A percentile compares a stretch with the other conserved stretches of the same genome.
These are phyloP conservation scores for Philereme transversata DNA, from an alignment of 2,888 invertebrate species.

Conservation along the genomic window DNA sequence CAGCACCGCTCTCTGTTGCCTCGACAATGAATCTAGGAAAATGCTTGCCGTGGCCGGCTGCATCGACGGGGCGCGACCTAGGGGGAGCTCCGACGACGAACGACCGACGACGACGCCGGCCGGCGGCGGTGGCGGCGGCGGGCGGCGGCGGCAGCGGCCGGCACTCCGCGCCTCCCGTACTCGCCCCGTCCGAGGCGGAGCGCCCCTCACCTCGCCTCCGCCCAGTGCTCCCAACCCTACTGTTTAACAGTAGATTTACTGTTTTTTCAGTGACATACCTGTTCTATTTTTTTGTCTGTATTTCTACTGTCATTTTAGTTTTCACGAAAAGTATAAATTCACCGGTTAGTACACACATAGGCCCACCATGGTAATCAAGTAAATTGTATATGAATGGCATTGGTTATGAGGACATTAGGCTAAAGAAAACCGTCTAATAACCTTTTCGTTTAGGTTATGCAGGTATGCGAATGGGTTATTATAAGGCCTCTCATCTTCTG, in stretches of 20 bases:
- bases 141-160: conserved; percentile 31
- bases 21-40: neutral
- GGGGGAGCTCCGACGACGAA: conserved; percentile 37
- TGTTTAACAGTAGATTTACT: too few relatives aligned
- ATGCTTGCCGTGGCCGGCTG: neutral
- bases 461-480: too few relatives aligned
- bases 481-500: too few relatives aligned
- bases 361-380: too few relatives aligned
- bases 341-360: too few relatives aligned
- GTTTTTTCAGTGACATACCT: neutral
- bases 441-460: too few relatives aligned
- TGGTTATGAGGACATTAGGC: too few relatives aligned
- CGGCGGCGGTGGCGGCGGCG: conserved; percentile 55
- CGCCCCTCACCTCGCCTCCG: conserved; percentile 33
- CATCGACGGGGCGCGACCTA: conserved; percentile 33
- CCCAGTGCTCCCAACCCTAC: conserved; percentile 25
- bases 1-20: neutral
- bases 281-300: too few relatives aligned
- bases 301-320: too few relatives aligned
- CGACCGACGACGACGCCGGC: conserved; percentile 33
- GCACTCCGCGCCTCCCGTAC: conserved; percentile 35
- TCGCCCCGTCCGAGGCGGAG: conserved; percentile 31
- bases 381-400: too few relatives aligned
- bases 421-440: too few relatives aligned
- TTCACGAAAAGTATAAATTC: too few relatives aligned